Evolutionary conservation across 2,113 vertebrate genomes (phyloP).

Genomic region (Dromaius novaehollandiae): DNA sequence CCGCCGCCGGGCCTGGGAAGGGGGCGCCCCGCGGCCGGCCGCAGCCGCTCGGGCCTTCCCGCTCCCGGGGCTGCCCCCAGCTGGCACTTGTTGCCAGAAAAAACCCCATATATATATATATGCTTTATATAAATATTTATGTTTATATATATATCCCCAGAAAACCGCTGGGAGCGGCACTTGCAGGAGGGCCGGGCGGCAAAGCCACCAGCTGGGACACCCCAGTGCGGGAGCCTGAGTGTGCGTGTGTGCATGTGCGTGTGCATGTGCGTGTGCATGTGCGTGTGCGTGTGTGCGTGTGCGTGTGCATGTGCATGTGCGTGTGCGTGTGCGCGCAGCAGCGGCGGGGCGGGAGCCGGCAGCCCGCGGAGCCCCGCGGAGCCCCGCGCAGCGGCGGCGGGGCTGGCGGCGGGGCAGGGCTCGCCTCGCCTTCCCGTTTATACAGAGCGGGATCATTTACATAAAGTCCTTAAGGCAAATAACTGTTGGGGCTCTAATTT

Average conservation of each 20-base stretch:
- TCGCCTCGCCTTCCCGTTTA: constrained; percentile 89
- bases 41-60: background rate
- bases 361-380: background rate
- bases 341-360: background rate
- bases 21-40: too few species aligned
- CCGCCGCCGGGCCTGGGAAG: too few species aligned
- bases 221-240: background rate
- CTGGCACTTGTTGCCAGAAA: constrained; percentile 12
- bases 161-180: background rate
- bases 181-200: background rate
- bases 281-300: too few species aligned
- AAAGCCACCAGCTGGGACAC: background rate
- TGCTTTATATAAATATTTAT: background rate
- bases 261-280: background rate
- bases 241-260: background rate
- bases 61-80: background rate
- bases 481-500: constrained; percentile 99
- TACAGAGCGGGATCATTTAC: constrained; percentile 99
- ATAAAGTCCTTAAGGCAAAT: constrained; percentile 99
- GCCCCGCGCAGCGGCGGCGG: constrained; percentile 71
- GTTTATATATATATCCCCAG: background rate
- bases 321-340: background rate
- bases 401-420: constrained; percentile 82
- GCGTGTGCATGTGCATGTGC: background rate
- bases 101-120: too few species aligned